Percentiles rank a stretch among this genome's conserved stretches.
These are phyloP conservation scores for Anthopleura xanthogrammica DNA, from an alignment of 92 coral and sea anemone genomes.

Conservation along the genomic window DNA sequence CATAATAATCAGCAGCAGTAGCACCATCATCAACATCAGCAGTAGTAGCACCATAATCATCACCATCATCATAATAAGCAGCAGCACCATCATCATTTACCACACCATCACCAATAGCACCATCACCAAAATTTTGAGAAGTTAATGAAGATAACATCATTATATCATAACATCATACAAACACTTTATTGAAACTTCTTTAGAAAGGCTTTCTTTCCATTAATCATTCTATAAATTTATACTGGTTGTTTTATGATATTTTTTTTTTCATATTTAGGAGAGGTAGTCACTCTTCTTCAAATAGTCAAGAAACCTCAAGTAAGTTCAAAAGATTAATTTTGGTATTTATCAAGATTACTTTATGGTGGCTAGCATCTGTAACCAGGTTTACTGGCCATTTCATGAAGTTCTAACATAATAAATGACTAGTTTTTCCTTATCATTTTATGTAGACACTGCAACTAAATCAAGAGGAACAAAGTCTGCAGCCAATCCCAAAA, in stretches of 20 bases:
- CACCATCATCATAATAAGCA: no score
- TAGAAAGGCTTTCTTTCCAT: not conserved
- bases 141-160: no score
- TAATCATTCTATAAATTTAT: not conserved
- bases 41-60: no score
- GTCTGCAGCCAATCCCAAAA: conserved; percentile 10
- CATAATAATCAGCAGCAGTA: not conserved
- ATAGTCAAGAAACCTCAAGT: not conserved
- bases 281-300: not conserved
- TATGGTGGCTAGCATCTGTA: not conserved
- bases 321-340: not conserved
- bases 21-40: not conserved
- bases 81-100: no score
- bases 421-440: not conserved
- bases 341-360: not conserved
- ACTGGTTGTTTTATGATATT: not conserved
- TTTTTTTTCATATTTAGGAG: not conserved
- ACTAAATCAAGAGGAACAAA: not conserved
- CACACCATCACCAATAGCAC: no score
- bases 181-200: no score
- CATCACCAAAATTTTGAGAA: no score
- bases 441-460: not conserved
- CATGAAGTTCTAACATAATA: not conserved
- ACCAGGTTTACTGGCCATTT: not conserved
- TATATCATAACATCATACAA: no score